phyloP scores from a whole-genome alignment of 23 tunicate species.

The Aplidium turbinatum region DNA sequence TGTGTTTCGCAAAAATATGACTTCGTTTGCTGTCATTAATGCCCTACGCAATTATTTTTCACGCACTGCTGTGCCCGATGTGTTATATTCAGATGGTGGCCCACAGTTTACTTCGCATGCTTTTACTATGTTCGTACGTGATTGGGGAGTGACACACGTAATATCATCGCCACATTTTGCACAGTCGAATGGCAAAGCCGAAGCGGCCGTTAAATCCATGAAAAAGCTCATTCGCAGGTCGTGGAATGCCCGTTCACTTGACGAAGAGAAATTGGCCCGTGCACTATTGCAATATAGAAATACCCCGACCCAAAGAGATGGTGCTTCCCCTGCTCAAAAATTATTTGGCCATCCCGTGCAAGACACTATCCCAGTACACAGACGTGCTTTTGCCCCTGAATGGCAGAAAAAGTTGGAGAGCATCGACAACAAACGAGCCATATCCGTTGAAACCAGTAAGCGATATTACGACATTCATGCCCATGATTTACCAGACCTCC shows the following conservation, averaged over 20 bases:
- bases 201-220: no score
- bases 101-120: constrained; percentile 10
- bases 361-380: constrained; percentile 16
- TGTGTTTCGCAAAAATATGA: neutral
- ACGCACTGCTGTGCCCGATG: constrained; percentile 23
- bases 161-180: neutral
- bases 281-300: constrained; percentile 16
- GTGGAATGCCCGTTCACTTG: no score
- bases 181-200: neutral
- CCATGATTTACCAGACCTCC: no score
- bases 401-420: neutral
- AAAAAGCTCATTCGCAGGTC: no score
- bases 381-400: constrained; percentile 3
- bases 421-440: neutral
- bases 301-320: constrained; percentile 10
- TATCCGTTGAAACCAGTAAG: no score
- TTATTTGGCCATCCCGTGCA: no score
- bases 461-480: neutral
- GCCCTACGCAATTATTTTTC: constrained; percentile 8
- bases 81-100: constrained; percentile 12
- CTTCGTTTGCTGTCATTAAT: neutral
- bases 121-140: neutral
- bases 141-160: constrained; percentile 16
- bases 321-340: constrained; percentile 6
- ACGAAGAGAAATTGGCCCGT: no score